These are phyloP conservation scores for Seriola quinqueradiata DNA, from an alignment of 2,113 vertebrate species.

Conservation along the genomic window DNA sequence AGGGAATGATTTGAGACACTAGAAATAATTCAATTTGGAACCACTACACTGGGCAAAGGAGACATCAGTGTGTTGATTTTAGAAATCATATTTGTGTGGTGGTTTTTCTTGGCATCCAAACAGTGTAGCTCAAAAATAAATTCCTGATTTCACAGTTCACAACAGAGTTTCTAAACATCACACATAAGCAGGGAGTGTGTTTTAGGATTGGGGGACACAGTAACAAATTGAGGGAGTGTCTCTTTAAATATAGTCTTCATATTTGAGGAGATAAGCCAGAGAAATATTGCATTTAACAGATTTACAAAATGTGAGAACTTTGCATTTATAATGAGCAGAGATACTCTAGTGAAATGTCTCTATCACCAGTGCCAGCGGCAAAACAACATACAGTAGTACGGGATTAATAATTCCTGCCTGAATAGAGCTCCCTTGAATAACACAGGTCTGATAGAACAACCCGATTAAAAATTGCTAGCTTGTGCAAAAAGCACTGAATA, in stretches of 20 bases:
- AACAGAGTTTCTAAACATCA: background rate
- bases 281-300: background rate
- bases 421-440: background rate
- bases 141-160: background rate
- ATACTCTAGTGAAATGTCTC: conserved; percentile 14
- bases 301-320: conserved; percentile 8
- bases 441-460: background rate
- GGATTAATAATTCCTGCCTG: conserved; percentile 20
- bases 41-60: background rate
- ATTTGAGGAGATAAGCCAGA: background rate
- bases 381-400: background rate
- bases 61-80: background rate
- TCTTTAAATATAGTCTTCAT: background rate
- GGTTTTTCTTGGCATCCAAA: background rate
- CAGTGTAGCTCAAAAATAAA: too few species aligned
- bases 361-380: background rate
- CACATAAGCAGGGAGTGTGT: background rate
- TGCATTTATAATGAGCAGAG: conserved; percentile 17
- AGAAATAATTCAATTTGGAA: background rate
- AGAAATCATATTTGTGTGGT: background rate
- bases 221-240: background rate
- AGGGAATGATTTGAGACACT: background rate
- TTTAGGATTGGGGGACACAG: background rate
- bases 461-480: background rate
- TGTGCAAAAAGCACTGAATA: conserved; percentile 13